These are phyloP conservation scores for Lophius piscatorius DNA, from an alignment of 2,113 vertebrate genomes.

Conservation along the genomic window DNA sequence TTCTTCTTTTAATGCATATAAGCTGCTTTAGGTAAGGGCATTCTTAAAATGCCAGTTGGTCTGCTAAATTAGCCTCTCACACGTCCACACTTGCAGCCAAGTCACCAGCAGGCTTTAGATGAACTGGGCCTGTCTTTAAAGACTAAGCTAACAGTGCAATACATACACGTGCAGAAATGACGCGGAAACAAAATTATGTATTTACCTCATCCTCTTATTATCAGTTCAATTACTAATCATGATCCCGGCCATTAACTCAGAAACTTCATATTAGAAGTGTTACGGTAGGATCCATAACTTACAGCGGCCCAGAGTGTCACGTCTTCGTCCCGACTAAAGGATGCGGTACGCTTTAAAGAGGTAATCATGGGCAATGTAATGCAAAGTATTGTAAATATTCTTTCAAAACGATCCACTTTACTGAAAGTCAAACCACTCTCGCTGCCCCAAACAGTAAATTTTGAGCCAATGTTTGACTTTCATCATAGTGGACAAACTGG, in stretches of 20 bases:
- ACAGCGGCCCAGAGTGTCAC: slow-evolving; percentile 13
- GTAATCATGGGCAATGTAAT: slow-evolving; percentile 39
- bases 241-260: neutral
- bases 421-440: slow-evolving; percentile 62
- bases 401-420: slow-evolving; percentile 23
- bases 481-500: slow-evolving; percentile 47
- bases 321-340: slow-evolving; percentile 47
- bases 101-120: slow-evolving; percentile 22
- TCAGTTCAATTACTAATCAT: neutral
- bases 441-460: slow-evolving; percentile 65
- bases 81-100: slow-evolving; percentile 32
- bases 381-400: slow-evolving; percentile 70
- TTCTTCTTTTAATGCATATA: slow-evolving; percentile 59
- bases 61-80: slow-evolving; percentile 21
- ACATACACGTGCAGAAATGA: neutral
- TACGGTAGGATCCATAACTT: slow-evolving; percentile 8
- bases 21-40: slow-evolving; percentile 20
- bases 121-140: slow-evolving; percentile 13
- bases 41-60: slow-evolving; percentile 44
- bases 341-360: slow-evolving; percentile 57
- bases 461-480: slow-evolving; percentile 49
- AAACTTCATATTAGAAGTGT: neutral
- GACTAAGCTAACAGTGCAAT: neutral
- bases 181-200: neutral
- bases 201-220: neutral